phyloP scores from a whole-genome alignment of 2,797 vertebrate genomes.

The Pogoniulus pusillus region DNA sequence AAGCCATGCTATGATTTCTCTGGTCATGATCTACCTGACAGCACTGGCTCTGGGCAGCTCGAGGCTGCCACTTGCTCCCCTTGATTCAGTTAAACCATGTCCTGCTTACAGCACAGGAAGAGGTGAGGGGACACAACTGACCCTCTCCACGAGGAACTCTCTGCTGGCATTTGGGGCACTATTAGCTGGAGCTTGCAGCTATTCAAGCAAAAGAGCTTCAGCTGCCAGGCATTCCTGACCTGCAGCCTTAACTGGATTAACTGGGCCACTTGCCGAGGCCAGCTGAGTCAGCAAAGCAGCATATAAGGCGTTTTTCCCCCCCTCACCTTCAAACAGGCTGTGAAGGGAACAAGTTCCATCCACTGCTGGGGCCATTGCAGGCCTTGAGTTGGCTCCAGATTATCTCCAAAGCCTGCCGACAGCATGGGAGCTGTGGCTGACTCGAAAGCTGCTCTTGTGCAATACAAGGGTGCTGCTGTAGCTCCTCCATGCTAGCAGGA shows the following conservation, averaged over 20 bases:
- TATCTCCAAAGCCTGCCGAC: background rate
- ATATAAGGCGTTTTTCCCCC: background rate
- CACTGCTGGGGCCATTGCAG: background rate
- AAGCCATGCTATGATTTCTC: too few species aligned
- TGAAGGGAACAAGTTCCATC: background rate
- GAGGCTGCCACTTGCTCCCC: fast-evolving
- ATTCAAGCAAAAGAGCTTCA: background rate
- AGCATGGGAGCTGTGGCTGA: background rate
- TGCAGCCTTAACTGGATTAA: conserved; percentile 19
- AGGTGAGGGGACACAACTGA: background rate
- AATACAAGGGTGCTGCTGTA: background rate
- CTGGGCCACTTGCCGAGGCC: background rate
- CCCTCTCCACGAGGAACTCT: background rate
- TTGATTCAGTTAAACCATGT: fast-evolving
- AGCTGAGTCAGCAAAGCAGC: background rate
- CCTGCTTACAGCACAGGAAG: fast-evolving
- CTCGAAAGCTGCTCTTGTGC: background rate
- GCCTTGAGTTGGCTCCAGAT: background rate
- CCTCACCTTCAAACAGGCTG: background rate
- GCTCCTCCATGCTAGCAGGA: background rate
- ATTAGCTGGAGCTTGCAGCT: background rate
- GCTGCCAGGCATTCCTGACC: background rate
- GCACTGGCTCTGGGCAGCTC: fast-evolving
- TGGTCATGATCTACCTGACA: too few species aligned
- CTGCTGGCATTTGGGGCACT: background rate